Conservation (phyloP, 2,797 vertebrate species). For the Uromys caudimaculatus region DNA sequence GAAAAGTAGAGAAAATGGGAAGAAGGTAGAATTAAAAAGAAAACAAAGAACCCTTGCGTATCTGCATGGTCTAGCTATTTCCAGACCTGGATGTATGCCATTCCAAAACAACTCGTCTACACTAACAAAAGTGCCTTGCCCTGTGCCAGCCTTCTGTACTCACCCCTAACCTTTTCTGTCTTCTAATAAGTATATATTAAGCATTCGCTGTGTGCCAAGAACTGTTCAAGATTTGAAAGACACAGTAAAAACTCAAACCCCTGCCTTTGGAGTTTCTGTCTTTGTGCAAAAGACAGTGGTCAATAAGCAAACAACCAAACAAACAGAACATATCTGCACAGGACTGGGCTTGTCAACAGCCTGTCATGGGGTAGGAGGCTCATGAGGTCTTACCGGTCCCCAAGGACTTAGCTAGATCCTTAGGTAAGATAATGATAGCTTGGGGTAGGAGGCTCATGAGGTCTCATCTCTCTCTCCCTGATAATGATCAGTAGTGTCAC, state of each 20-base stretch:
- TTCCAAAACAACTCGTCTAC: background rate
- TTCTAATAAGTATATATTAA: background rate
- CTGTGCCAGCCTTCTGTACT: background rate
- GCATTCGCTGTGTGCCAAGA: background rate
- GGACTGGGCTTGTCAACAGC: background rate
- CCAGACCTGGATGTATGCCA: background rate
- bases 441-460: background rate
- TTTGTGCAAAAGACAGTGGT: background rate
- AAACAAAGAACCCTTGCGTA: background rate
- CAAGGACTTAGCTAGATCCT: background rate
- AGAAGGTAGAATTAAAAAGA: background rate
- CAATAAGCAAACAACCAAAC: conserved; percentile 2
- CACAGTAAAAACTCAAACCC: background rate
- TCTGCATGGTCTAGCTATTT: background rate
- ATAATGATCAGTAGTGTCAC: background rate
- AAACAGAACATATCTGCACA: conserved; percentile 13
- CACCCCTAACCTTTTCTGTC: background rate
- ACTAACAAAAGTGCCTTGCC: background rate
- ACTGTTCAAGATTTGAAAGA: background rate
- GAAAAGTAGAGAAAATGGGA: background rate
- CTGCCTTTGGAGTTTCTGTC: background rate
- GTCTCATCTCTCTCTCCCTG: background rate
- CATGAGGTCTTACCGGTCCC: background rate
- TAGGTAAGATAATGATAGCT: background rate
- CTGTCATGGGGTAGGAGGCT: background rate